A percentile compares a stretch with the other conserved stretches of the same genome.
Conservation (phyloP, 2,113 vertebrate species). For the Epinephelus cyanopodus region DNA sequence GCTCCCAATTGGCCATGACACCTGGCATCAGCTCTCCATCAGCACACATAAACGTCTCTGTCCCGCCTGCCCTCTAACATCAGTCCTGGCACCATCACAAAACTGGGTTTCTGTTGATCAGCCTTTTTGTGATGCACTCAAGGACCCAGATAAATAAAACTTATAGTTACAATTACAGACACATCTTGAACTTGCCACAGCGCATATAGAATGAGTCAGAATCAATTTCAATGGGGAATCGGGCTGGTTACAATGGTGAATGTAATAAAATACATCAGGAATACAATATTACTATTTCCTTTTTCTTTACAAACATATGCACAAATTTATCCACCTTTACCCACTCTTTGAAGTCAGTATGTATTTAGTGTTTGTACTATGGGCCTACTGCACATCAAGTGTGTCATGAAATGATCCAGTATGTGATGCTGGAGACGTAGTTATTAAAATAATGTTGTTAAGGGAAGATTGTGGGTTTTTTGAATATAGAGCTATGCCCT, state of each 20-base stretch:
- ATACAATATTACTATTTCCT: neutral
- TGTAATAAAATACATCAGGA: neutral
- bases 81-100: neutral
- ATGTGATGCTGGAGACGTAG: neutral
- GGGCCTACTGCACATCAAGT: neutral
- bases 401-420: neutral
- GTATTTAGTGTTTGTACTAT: neutral
- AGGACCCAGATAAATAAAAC: constrained; percentile 1
- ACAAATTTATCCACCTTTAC: neutral
- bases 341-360: neutral
- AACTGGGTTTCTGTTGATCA: constrained; percentile 6
- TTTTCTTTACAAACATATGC: neutral
- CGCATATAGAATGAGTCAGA: neutral
- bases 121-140: neutral
- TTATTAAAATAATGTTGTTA: neutral
- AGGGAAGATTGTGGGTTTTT: neutral
- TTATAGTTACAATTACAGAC: neutral
- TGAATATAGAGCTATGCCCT: neutral
- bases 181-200: neutral
- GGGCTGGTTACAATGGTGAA: neutral
- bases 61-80: constrained; percentile 31
- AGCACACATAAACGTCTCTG: constrained; percentile 58
- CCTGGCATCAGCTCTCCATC: constrained; percentile 60
- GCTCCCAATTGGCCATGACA: constrained; percentile 47
- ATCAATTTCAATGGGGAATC: neutral